Evolutionary conservation across 1,140 invertebrate species (phyloP).

Genomic region (Drosophila triauraria): DNA sequence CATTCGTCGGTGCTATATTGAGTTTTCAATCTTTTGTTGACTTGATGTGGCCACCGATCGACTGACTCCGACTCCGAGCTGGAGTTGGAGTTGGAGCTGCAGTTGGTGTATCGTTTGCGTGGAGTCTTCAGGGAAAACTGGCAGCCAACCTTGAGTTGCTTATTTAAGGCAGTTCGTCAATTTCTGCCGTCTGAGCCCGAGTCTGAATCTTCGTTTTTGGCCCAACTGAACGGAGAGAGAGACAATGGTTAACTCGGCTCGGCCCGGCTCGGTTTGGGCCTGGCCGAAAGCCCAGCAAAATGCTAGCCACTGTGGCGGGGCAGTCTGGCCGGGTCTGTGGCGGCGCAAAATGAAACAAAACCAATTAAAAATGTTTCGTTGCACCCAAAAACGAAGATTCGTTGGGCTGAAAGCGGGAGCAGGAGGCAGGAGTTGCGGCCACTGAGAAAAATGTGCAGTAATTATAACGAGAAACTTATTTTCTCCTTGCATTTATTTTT

Average conservation of each 20-base stretch:
- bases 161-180: constrained; percentile 80
- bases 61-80: constrained; percentile 38
- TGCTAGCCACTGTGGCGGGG: constrained; percentile 79
- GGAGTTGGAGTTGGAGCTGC: not conserved
- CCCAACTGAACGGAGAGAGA: constrained; percentile 16
- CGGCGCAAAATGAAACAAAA: constrained; percentile 83
- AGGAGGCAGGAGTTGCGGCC: constrained; percentile 4
- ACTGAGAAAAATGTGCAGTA: not conserved
- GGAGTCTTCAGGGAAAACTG: constrained; percentile 80
- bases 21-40: constrained; percentile 84
- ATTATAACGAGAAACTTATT: too few relatives aligned
- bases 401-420: constrained; percentile 7
- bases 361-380: constrained; percentile 84
- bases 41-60: constrained; percentile 80
- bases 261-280: constrained; percentile 14
- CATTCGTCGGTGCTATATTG: constrained; percentile 78
- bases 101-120: constrained; percentile 26
- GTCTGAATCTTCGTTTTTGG: constrained; percentile 12
- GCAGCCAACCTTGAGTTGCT: constrained; percentile 81
- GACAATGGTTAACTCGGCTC: constrained; percentile 49
- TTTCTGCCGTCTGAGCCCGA: constrained; percentile 48
- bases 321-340: constrained; percentile 50
- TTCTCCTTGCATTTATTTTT: not conserved
- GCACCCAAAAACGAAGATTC: constrained; percentile 81
- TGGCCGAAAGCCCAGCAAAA: constrained; percentile 61